phyloP scores from a whole-genome alignment of 1,140 invertebrate species.

The Micrasema longulum region DNA sequence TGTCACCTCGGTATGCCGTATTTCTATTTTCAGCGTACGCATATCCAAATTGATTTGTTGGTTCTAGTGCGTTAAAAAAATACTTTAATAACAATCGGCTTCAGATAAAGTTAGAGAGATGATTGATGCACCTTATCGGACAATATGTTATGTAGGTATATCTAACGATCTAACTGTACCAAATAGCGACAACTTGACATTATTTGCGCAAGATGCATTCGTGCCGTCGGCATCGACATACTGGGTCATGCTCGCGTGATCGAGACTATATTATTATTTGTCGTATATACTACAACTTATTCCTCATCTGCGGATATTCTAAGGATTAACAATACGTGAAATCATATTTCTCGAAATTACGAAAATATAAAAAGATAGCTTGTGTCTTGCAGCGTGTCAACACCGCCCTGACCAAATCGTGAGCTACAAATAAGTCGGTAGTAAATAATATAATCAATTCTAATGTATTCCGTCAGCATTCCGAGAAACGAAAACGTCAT shows the following conservation, averaged over 20 bases:
- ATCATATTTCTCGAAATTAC: background rate
- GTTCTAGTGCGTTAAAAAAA: background rate
- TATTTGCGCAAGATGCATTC: background rate
- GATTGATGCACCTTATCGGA: background rate
- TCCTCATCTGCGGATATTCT: background rate
- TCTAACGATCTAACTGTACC: background rate
- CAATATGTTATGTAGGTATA: background rate
- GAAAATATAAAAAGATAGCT: background rate
- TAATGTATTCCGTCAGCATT: too few species aligned
- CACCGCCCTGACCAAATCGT: too few species aligned
- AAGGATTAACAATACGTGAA: background rate
- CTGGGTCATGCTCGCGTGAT: background rate
- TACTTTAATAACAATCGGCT: background rate
- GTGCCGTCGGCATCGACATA: background rate
- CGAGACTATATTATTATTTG: background rate
- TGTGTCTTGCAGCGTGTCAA: background rate
- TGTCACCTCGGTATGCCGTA: too few species aligned
- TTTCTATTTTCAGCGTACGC: background rate
- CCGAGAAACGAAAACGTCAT: too few species aligned
- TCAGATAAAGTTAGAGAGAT: background rate
- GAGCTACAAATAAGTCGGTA: too few species aligned
- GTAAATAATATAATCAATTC: too few species aligned
- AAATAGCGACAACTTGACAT: slow-evolving; percentile 7
- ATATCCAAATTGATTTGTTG: background rate
- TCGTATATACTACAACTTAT: background rate